phyloP scores from a whole-genome alignment of 2,113 vertebrate genomes.

The Pterocles orientalis region DNA sequence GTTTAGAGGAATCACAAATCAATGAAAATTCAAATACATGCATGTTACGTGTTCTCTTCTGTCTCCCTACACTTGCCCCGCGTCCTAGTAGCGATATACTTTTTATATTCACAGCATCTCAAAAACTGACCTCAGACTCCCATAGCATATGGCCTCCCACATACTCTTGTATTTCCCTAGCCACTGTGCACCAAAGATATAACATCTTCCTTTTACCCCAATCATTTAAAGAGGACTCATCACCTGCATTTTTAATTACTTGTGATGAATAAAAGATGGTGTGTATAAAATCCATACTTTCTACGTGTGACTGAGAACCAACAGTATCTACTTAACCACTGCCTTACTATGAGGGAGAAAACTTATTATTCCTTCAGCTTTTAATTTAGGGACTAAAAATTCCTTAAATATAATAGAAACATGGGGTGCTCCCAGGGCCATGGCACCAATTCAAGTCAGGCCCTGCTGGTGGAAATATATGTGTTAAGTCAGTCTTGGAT shows the following conservation, averaged over 20 bases:
- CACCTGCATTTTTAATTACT: not conserved
- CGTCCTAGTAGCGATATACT: not conserved
- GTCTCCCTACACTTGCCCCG: not conserved
- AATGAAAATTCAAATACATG: not conserved
- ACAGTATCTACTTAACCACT: not conserved
- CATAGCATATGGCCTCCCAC: not conserved
- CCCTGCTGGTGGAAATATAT: accelerated
- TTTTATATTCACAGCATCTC: not conserved
- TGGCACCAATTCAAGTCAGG: not conserved
- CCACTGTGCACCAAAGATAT: not conserved
- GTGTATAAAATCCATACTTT: not conserved
- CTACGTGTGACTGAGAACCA: not conserved
- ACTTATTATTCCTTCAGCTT: not conserved
- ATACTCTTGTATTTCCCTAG: not conserved
- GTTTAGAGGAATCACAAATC: not conserved
- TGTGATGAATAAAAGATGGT: not conserved
- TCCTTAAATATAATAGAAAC: not conserved
- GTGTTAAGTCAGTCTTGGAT: not conserved
- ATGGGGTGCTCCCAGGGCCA: not conserved
- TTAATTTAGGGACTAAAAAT: not conserved
- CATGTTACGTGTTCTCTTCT: not conserved
- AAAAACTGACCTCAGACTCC: not conserved
- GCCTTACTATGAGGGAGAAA: not conserved
- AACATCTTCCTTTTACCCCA: not conserved
- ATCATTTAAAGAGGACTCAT: not conserved